A percentile compares a stretch with the other conserved stretches of the same genome.
These are phyloP conservation scores for Heliangelus exortis DNA, from an alignment of 2,797 vertebrate species.

Conservation along the genomic window DNA sequence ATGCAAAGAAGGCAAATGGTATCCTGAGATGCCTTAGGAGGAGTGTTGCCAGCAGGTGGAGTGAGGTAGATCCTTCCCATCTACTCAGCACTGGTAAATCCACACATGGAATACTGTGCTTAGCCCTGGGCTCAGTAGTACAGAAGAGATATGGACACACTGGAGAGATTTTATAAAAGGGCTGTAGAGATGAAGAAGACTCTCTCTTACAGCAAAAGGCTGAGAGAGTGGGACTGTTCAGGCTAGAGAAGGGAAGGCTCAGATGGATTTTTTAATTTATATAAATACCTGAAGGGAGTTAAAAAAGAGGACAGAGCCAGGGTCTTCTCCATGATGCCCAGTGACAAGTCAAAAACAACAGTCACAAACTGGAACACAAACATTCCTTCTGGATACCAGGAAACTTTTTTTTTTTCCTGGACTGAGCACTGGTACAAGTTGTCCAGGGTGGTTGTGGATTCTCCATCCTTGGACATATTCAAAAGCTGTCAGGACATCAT, in stretches of 20 bases:
- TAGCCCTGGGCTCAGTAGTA: neutral
- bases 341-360: neutral
- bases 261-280: neutral
- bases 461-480: neutral
- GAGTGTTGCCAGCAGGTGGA: no score
- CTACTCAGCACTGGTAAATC: no score
- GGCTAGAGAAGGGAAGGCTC: neutral
- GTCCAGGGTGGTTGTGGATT: neutral
- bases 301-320: accelerated
- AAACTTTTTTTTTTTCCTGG: neutral
- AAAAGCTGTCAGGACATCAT: neutral
- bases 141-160: neutral
- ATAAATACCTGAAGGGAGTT: neutral
- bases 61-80: no score
- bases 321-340: neutral
- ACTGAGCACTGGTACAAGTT: accelerated
- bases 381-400: neutral
- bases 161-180: neutral
- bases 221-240: neutral
- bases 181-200: neutral
- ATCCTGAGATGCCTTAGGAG: no score
- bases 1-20: no score
- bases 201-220: neutral
- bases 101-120: no score
- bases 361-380: neutral